These are phyloP conservation scores for Oryzias melastigma DNA, from an alignment of 2,113 vertebrate species.

Conservation along the genomic window DNA sequence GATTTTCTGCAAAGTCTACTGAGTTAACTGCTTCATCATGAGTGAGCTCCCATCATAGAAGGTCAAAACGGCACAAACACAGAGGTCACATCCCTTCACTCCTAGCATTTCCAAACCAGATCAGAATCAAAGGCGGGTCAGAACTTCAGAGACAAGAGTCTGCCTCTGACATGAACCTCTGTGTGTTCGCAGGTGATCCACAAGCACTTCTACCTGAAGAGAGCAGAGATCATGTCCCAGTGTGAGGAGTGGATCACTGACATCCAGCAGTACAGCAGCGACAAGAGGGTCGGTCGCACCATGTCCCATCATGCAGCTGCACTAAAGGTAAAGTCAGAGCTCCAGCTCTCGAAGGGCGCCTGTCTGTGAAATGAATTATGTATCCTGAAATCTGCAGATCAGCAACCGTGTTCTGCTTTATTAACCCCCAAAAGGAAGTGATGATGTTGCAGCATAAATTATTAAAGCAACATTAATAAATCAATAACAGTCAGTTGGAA, in stretches of 20 bases:
- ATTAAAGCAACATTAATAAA: no score
- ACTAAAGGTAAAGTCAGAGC: slow-evolving; percentile 84
- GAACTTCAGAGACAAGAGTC: neutral
- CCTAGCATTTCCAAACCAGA: no score
- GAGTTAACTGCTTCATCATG: no score
- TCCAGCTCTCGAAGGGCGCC: neutral
- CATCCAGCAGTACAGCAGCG: slow-evolving; percentile 99
- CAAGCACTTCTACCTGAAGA: slow-evolving; percentile 98
- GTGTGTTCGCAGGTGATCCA: slow-evolving; percentile 88
- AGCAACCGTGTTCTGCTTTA: no score
- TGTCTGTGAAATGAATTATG: neutral
- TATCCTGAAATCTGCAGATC: no score
- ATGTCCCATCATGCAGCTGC: slow-evolving; percentile 99
- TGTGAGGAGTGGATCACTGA: slow-evolving; percentile 99
- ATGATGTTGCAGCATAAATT: no score
- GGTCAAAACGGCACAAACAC: no score
- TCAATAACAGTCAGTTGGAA: no score
- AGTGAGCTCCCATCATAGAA: no score
- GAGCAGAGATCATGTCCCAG: slow-evolving; percentile 95
- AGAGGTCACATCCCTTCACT: no score
- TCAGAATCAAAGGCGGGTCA: neutral
- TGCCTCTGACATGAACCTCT: slow-evolving; percentile 1
- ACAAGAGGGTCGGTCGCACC: slow-evolving; percentile 96
- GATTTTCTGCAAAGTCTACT: no score
- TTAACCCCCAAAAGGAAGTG: no score